A percentile compares a stretch with the other conserved stretches of the same genome.
Evolutionary conservation across 2,113 vertebrate genomes (phyloP).

Genomic region (Setophaga petechia): DNA sequence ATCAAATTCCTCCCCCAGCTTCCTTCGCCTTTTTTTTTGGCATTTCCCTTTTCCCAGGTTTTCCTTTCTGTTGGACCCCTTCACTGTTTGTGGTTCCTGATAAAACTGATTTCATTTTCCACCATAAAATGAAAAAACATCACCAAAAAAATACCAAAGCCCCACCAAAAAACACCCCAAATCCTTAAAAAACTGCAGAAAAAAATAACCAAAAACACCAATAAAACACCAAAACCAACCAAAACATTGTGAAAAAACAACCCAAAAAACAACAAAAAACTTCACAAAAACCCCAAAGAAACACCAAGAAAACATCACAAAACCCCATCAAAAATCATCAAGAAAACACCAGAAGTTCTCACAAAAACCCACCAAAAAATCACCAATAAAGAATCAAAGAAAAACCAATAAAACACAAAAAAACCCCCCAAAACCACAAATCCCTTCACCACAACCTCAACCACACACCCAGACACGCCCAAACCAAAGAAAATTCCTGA

Average conservation of each 20-base stretch:
- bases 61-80: not conserved
- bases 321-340: not conserved
- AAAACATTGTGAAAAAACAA: not conserved
- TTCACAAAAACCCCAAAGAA: not conserved
- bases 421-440: not conserved
- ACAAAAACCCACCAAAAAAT: not conserved
- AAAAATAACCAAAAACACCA: not conserved
- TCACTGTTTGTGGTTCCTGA: not conserved
- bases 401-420: not conserved
- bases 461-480: not conserved
- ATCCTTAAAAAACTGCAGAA: accelerated
- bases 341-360: not conserved
- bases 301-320: no score
- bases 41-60: not conserved
- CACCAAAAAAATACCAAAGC: accelerated
- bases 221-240: not conserved
- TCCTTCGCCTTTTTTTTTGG: not conserved
- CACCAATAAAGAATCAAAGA: not conserved
- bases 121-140: not conserved
- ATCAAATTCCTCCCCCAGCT: not conserved
- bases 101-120: not conserved
- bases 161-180: not conserved
- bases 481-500: not conserved
- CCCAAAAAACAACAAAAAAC: not conserved
- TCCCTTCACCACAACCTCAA: not conserved